phyloP scores from a whole-genome alignment of 1,140 invertebrate species.

The Eupeodes corollae region DNA sequence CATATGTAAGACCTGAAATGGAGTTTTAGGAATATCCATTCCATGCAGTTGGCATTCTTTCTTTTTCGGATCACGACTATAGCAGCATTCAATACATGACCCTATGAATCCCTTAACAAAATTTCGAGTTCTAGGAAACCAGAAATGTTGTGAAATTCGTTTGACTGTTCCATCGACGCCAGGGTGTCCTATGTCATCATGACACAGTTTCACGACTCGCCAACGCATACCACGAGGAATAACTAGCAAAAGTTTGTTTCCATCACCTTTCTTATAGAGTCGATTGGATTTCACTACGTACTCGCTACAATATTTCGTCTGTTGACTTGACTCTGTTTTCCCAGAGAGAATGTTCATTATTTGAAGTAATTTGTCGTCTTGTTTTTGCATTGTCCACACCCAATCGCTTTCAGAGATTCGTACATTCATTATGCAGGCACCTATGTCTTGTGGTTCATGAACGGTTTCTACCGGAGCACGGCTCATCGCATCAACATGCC shows the following conservation, averaged over 20 bases:
- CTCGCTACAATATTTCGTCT: neutral
- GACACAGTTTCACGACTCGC: neutral
- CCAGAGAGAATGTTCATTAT: neutral
- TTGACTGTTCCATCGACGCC: neutral
- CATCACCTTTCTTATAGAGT: neutral
- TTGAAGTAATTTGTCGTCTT: neutral
- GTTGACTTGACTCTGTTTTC: neutral
- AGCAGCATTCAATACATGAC: conserved; percentile 1
- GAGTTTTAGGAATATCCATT: conserved; percentile 10
- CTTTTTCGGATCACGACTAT: neutral
- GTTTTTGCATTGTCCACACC: neutral
- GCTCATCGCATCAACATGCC: too few relatives aligned
- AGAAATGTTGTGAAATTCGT: neutral
- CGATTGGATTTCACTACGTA: neutral
- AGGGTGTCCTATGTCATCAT: neutral
- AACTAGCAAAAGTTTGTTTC: neutral
- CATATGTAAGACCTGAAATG: conserved; percentile 16
- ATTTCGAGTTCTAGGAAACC: neutral
- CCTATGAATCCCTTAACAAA: neutral
- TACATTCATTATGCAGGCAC: too few relatives aligned
- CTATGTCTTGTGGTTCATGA: too few relatives aligned
- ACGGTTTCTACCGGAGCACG: too few relatives aligned
- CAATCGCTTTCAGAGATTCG: neutral
- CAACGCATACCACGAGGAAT: conserved; percentile 1
- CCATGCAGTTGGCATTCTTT: conserved; percentile 14